Conservation (phyloP, 1,140 invertebrate species). For the Diabrotica undecimpunctata region DNA sequence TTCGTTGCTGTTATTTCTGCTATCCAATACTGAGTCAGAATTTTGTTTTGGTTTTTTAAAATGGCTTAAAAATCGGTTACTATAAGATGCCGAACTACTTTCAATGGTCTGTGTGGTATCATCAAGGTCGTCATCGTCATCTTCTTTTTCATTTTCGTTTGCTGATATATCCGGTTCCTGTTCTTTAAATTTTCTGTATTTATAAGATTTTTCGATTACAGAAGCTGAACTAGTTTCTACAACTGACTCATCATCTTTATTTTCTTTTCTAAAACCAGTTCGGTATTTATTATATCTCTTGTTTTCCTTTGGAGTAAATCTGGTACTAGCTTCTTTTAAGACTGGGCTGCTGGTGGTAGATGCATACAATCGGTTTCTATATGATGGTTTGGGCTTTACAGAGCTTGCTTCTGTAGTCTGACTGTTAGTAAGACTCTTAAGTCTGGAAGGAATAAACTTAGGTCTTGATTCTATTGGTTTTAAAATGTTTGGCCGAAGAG, state of each 20-base stretch:
- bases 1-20: no score
- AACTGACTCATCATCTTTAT: no score
- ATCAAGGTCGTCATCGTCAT: no score
- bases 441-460: constrained; percentile 17
- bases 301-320: neutral
- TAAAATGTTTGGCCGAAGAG: constrained; percentile 24
- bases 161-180: no score
- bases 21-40: no score
- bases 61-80: no score
- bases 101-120: neutral
- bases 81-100: constrained; percentile 6
- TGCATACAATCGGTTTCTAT: neutral
- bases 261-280: constrained; percentile 7
- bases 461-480: constrained; percentile 26
- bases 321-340: neutral
- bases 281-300: neutral
- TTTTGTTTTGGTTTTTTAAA: no score
- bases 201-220: neutral
- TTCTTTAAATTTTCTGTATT: neutral
- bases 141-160: no score
- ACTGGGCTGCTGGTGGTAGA: neutral
- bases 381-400: neutral
- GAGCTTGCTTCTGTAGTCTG: constrained; percentile 5
- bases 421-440: constrained; percentile 8
- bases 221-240: neutral